Percentiles rank a stretch among this genome's conserved stretches.
Conservation (phyloP, 1,140 invertebrate genomes). For the Platorchestia sp. region DNA sequence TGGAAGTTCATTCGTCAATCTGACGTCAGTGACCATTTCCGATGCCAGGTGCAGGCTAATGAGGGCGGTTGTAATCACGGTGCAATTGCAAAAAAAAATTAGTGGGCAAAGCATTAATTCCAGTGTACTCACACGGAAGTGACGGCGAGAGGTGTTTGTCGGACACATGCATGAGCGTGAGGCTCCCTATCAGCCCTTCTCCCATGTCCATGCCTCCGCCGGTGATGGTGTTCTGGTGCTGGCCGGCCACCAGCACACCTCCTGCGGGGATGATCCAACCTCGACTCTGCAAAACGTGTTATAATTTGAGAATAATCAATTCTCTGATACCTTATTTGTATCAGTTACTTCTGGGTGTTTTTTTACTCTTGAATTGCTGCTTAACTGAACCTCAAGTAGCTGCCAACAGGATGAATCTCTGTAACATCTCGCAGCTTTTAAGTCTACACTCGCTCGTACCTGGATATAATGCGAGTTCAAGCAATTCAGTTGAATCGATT, state of each 20-base stretch:
- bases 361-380: neutral
- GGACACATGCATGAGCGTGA: neutral
- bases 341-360: neutral
- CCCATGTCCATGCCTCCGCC: slow-evolving; percentile 19
- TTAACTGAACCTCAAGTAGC: neutral
- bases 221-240: slow-evolving; percentile 48
- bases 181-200: neutral
- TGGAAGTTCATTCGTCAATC: too few relatives aligned
- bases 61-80: too few relatives aligned
- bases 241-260: slow-evolving; percentile 17
- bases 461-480: neutral
- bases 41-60: too few relatives aligned
- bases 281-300: neutral
- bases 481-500: neutral
- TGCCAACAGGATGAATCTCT: neutral
- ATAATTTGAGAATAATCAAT: neutral
- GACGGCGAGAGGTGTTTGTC: slow-evolving; percentile 4
- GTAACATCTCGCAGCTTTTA: neutral
- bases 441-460: neutral
- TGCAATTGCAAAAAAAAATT: too few relatives aligned
- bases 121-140: neutral
- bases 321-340: neutral
- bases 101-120: too few relatives aligned
- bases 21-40: too few relatives aligned
- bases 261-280: slow-evolving; percentile 14